Evolutionary conservation across 2,888 invertebrate species (phyloP), one percentile per base, ranked within the genome.

Genomic region (Didymodactylos carnosus): DNA sequence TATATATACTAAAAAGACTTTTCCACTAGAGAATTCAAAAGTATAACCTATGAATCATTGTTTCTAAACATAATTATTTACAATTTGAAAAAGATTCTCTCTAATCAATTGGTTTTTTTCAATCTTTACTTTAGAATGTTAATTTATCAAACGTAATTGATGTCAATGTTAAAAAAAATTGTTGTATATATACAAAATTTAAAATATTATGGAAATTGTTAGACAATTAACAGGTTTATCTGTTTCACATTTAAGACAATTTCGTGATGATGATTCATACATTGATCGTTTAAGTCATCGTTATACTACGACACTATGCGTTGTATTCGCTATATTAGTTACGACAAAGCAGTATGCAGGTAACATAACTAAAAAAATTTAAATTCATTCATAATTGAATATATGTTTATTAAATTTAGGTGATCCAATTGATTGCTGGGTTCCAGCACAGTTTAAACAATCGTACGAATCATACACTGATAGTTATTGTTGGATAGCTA

Each of bases 401-500:
- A 62, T 62, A 29, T 19, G 11, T 23, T 51, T 49, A 19, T 62
- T 23, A 23, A n/a, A n/a, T 49, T 23, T 62, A 62, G 62, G 62
- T 3, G 62, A 62, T 62, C 62, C 62, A 10, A 62, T 62, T 14
- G 62, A 62, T 19, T 62, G 62, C 11, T 62, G 62, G 62, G 62
- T 73, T 27, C 73, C 73, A n/a, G 73, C 73, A 27, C 73, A 73
- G 70, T 73, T 73, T 23, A 73, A 73, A 70, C 49, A 69, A 3
- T 70, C 69, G 7, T 73, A 73, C 51, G 73, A 73, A 27, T 49
- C 69, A 49, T 73, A 73, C 14, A 70, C 73, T 11, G 73, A 73
- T 27, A 70, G 69, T 39, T 73, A 73, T 70, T 73, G 73, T 73
- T 73, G 73, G 73, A 73, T 73, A 25, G 73, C 73, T 35, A 70